Evolutionary conservation across 2,113 vertebrate genomes (phyloP).

Genomic region (Neodon shergylaensis): DNA sequence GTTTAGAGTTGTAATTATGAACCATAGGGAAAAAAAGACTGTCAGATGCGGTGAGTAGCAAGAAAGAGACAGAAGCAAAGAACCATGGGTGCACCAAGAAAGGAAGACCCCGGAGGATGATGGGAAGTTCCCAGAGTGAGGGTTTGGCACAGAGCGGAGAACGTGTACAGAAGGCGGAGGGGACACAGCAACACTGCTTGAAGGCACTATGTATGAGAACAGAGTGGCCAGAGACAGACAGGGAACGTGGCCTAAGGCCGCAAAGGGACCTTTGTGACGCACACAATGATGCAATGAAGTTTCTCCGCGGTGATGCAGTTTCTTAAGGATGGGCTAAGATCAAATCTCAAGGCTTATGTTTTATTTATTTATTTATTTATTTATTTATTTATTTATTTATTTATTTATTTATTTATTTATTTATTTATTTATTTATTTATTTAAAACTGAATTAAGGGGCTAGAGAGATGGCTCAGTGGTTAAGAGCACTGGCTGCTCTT

Average conservation of each 20-base stretch:
- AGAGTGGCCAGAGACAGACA: neutral
- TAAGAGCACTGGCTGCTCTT: too few relatives aligned
- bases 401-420: neutral
- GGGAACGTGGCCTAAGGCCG: neutral
- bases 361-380: neutral
- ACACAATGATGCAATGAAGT: neutral
- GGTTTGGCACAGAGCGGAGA: neutral
- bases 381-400: neutral
- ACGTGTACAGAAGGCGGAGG: neutral
- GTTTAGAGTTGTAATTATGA: neutral
- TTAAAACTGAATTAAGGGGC: neutral
- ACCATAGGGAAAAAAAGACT: neutral
- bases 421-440: neutral
- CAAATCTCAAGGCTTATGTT: constrained; percentile 12
- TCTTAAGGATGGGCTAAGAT: neutral
- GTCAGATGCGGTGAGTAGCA: neutral
- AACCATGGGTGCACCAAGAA: neutral
- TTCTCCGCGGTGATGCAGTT: neutral
- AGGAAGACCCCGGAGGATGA: too few relatives aligned
- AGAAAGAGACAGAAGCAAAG: constrained; percentile 7
- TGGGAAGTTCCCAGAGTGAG: neutral
- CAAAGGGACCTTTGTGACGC: neutral
- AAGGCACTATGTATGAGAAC: neutral
- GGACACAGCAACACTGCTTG: neutral
- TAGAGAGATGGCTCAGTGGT: too few relatives aligned